These are phyloP conservation scores for Ceratina australensis DNA, from an alignment of 1,140 invertebrate species.

Conservation along the genomic window DNA sequence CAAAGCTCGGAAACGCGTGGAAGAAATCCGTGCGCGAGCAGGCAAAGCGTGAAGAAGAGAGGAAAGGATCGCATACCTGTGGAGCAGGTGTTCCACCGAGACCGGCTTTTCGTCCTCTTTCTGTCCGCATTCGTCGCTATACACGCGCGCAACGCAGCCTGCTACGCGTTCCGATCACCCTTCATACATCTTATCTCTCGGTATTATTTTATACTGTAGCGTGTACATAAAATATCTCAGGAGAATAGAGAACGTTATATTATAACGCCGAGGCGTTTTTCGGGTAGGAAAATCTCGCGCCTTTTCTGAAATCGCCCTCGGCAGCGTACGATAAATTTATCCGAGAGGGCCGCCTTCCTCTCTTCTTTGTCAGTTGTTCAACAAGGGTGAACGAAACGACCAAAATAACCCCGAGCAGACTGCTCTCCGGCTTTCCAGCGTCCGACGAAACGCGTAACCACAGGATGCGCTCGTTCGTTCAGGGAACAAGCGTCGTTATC, in stretches of 20 bases:
- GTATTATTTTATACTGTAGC: too few species aligned
- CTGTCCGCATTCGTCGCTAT: conserved; percentile 6
- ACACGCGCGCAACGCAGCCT: conserved; percentile 1
- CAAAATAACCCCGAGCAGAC: conserved; percentile 47
- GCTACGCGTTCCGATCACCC: not conserved
- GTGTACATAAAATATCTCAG: too few species aligned
- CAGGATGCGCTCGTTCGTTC: conserved; percentile 11
- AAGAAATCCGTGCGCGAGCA: conserved; percentile 33
- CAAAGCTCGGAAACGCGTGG: conserved; percentile 16
- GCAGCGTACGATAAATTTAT: conserved; percentile 47
- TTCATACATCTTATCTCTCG: conserved; percentile 12
- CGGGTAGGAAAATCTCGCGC: not conserved
- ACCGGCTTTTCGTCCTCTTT: conserved; percentile 62
- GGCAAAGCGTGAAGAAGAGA: conserved; percentile 48
- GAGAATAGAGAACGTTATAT: too few species aligned
- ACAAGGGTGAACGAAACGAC: conserved; percentile 38
- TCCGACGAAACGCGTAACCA: conserved; percentile 6
- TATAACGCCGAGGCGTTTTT: conserved; percentile 1
- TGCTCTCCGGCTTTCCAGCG: not conserved
- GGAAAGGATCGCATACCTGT: conserved; percentile 69
- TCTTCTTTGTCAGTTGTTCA: conserved; percentile 2
- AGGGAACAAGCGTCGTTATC: conserved; percentile 6
- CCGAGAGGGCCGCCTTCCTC: conserved; percentile 10
- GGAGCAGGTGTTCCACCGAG: conserved; percentile 70
- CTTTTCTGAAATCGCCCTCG: conserved; percentile 3